Conservation (phyloP, 2,113 vertebrate genomes). For the Mesembrinibis cayennensis region DNA sequence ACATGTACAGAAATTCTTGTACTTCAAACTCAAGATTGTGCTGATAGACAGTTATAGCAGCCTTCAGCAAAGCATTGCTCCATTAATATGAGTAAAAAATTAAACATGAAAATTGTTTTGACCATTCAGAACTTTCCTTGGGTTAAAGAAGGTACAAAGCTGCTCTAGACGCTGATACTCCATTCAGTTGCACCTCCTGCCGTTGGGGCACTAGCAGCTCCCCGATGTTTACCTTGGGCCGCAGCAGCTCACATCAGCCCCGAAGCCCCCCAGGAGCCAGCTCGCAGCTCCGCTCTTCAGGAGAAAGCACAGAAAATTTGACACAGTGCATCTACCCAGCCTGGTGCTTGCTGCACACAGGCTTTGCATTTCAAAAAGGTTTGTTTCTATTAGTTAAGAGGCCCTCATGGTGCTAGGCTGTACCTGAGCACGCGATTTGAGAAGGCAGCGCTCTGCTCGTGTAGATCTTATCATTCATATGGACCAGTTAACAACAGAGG, state of each 20-base stretch:
- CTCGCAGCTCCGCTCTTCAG: neutral
- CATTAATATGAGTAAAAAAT: neutral
- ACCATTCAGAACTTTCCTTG: neutral
- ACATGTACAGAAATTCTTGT: neutral
- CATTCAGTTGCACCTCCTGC: accelerated
- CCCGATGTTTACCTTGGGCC: neutral
- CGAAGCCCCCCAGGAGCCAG: neutral
- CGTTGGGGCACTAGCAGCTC: neutral
- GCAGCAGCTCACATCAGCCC: neutral
- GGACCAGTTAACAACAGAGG: neutral
- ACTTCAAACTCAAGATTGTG: neutral
- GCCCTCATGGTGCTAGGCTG: neutral
- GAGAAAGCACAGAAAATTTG: neutral
- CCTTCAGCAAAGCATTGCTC: neutral
- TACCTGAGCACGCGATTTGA: accelerated
- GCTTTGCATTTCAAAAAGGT: neutral
- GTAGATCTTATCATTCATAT: neutral
- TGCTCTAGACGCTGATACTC: neutral
- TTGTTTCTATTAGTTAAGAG: neutral
- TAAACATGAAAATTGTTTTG: neutral
- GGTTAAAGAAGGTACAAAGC: neutral
- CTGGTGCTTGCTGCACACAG: neutral
- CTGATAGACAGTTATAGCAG: accelerated
- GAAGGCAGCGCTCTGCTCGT: accelerated
- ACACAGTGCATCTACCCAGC: neutral